Base-by-base conservation (phyloP, 2,113 vertebrate species). In the Crotalus tigris region DNA sequence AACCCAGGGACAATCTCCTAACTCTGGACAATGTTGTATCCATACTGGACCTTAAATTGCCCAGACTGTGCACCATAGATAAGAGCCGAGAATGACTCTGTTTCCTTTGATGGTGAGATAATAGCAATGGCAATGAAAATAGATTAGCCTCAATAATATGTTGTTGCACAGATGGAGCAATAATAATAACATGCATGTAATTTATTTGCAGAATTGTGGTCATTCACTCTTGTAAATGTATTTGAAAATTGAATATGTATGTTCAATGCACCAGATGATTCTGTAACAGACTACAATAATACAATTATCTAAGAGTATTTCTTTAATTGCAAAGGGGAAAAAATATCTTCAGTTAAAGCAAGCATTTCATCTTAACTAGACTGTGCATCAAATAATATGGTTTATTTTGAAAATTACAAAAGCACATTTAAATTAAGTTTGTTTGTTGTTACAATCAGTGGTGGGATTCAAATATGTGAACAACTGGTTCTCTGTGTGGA, bases 141-240 rank as follows among this genome's bases (percentile, higher is more conserved):
- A 61, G 81, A 59, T 87, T 87, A 21, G 54, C 13, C 90, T 44
- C 33, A 69, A 7, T 53, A 33, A 81, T 86, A 86, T 29, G 49
- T 58, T 17, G 87, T 57, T 91, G 85, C 15, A 33, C 91, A 59
- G 55, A 86, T 91, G 75, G 69, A 85, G 53, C 90, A 33, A 85
- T 91, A 85, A 33, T 39, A 33, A 59, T 46, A 88, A 69, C n/a
- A 5, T 46, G 33, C 61, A 55, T 81, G 39, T 69, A 88, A 91
- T 91, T 39, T 85, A 81, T 91, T 26, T 91, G 51, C 11, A 85
- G 85, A 54, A 91, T 57, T 85, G 69, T 39, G 69, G 90, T 91
- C 69, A 55, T 29, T 54, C 69, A 57, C 54, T 51, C 33, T 44
- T 91, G 12, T 85, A 44, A 91, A 85, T 53, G 54, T 24, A 29